Base-by-base conservation (phyloP, 23 tunicate species). In the Aplidium turbinatum region DNA sequence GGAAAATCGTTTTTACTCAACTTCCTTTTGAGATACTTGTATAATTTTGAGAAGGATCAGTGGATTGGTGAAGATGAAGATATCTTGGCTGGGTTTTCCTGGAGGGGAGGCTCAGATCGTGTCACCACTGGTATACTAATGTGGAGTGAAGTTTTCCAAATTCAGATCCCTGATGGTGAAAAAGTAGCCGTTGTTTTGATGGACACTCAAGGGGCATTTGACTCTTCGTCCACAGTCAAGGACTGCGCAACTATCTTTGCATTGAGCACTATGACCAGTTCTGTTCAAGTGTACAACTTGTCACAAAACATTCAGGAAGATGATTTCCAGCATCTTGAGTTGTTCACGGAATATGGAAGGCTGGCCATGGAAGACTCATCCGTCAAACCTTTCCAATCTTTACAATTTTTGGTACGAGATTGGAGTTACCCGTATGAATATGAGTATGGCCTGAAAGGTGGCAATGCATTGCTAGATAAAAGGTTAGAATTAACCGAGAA, bases 181-280 rank as follows among this genome's bases (percentile, higher is more conserved):
- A 64, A 78, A 45, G 97, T 78, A 0, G 99, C 94, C 5, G 90
- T 94, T 16, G 68, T 87, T 1, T 74, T 94, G 47, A 77, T 94
- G 82, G 99, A 94, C 82, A 94, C 99, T 27, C 99, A 94, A 56
- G 99, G 99, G 33, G 87, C 94, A 19, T 94, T 94, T 73, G 99
- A 94, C 73, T 62, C 73, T 0, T 60, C 89, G 6, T 87, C 95
- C 31, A 93, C 84, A 23, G 85, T 80, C 30, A 82, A 79, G 45
- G 86, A 89, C 25, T 82, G 93, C 40, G 87, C 91, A 28, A 84
- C 86, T 19, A 81, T 94, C 68, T 94, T 94, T 78, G 94, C 99
- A 28, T 61, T 94, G 16, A 86, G 94, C 57, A 94, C 99, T 0
- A 81, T 94, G 86, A 68, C 95, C 25, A 94, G 99, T 56, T 87